phyloP scores from a whole-genome alignment of 2,797 vertebrate genomes.

The Darevskia nairensis region DNA sequence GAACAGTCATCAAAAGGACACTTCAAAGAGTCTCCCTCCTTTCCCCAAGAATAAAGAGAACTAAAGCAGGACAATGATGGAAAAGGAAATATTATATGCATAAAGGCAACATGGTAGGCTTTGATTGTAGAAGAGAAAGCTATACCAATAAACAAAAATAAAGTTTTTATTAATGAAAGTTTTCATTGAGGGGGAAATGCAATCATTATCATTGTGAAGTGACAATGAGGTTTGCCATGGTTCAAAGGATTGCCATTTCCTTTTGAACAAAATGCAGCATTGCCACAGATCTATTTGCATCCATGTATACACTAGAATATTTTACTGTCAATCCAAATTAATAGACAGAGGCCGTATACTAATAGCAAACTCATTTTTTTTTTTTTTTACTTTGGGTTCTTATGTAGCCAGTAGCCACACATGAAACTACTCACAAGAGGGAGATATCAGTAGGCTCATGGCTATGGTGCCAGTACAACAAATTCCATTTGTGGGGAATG shows the following conservation, averaged over 20 bases:
- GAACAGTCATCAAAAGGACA: conserved; percentile 40
- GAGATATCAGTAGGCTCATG: no score
- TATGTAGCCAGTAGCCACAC: no score
- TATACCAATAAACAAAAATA: conserved; percentile 28
- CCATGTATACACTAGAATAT: neutral
- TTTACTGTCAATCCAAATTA: neutral
- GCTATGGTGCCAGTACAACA: no score
- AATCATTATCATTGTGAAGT: conserved; percentile 10
- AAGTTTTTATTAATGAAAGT: conserved; percentile 27
- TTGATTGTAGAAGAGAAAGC: conserved; percentile 35
- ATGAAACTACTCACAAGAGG: no score
- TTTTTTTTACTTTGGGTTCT: no score
- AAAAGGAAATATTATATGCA: neutral
- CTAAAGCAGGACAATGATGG: conserved; percentile 16
- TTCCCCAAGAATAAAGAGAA: conserved; percentile 43
- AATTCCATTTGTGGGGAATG: no score
- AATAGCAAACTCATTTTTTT: neutral
- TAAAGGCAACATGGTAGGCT: neutral
- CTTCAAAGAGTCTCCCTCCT: conserved; percentile 27
- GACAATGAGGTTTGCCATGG: neutral
- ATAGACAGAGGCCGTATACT: neutral
- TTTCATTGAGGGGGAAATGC: neutral
- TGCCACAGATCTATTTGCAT: neutral
- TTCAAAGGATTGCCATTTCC: conserved; percentile 22
- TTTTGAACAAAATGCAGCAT: neutral